Base-by-base conservation (phyloP, 2,888 invertebrate genomes). In the Zelleria hepariella region DNA sequence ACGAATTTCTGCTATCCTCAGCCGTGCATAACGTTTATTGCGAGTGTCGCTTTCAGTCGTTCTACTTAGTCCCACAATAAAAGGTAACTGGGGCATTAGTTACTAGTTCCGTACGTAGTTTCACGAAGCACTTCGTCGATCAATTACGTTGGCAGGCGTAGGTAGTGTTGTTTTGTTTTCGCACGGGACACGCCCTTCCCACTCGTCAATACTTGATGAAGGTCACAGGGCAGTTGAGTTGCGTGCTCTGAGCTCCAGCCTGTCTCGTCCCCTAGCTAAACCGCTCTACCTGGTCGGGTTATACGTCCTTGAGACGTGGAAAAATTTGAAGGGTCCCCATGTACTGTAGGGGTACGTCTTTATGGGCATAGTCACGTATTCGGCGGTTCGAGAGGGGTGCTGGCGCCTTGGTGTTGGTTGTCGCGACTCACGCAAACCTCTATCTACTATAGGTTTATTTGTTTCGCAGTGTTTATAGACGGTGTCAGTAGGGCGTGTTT, bases 161-260 rank as follows among this genome's bases (percentile, higher is more conserved):
- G 32, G 10, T 48, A 4, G 21, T 49, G 49, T 20, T 49, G 18
- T 49, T 18, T 49, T 10, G 18, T 23, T 24, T 52, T 52, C n/a
- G 15, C n/a, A 15, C 24, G 10, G 25, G 53, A 53, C 24, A 53
- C 53, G 53, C 53, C 53, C 53, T 25, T 20, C 25, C 25, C 25
- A 10, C 53, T 23, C 53, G 53, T 53, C 53, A 53, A 53, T 53
- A 53, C 53, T 53, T 53, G 23, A 25, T 25, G 53, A 53, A 53
- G 53, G 53, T 53, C 53, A 53, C 24, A 53, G 53, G 53, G 53
- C 24, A 21, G 20, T 24, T 23, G 53, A 53, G 53, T 53, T 53
- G 53, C 53, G 53, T 53, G 53, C 23, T 53, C 21, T 8, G 51
- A 5, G 23, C 23, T 51, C 23, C 51, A 10, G 51, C 21, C 10